Evolutionary conservation across 2,113 vertebrate genomes (phyloP).

Genomic region (Poeciliopsis occidentalis): DNA sequence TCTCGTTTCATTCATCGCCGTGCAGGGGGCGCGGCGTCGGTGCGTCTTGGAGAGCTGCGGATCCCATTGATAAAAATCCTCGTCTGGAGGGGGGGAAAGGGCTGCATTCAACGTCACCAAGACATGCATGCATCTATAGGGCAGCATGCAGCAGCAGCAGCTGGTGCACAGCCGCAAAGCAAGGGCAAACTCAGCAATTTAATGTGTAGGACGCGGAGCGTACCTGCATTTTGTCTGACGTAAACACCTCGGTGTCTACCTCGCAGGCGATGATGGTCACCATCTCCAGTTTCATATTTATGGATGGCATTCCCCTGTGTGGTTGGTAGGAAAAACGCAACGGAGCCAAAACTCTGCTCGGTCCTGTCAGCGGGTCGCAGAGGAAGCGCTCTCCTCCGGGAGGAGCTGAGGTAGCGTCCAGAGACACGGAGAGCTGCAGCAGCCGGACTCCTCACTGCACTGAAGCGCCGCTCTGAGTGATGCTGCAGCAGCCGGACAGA

Average conservation of each 20-base stretch:
- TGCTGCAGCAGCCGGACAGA: slow-evolving; percentile 66
- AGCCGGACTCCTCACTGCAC: slow-evolving; percentile 61
- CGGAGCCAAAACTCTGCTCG: slow-evolving; percentile 28
- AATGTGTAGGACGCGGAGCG: slow-evolving; percentile 5
- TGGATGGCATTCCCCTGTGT: slow-evolving; percentile 82
- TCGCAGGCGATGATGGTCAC: slow-evolving; percentile 85
- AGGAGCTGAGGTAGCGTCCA: slow-evolving; percentile 40
- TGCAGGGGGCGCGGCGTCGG: slow-evolving; percentile 20
- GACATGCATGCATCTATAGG: slow-evolving; percentile 42
- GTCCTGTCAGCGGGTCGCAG: slow-evolving; percentile 1
- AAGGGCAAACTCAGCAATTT: slow-evolving; percentile 1
- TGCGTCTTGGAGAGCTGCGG: slow-evolving; percentile 64
- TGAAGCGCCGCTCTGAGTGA: slow-evolving; percentile 61
- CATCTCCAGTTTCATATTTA: slow-evolving; percentile 87
- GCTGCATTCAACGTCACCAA: slow-evolving; percentile 67
- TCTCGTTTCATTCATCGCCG: slow-evolving; percentile 41
- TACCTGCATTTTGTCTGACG: slow-evolving; percentile 85
- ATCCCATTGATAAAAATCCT: slow-evolving; percentile 81
- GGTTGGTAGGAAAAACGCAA: slow-evolving; percentile 23
- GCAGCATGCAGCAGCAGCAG: slow-evolving; percentile 52
- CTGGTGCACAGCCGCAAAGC: slow-evolving; percentile 25
- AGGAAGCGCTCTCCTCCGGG: slow-evolving; percentile 1
- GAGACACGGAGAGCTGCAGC: slow-evolving; percentile 16
- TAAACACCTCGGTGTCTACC: slow-evolving; percentile 83
- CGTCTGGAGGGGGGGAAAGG: slow-evolving; percentile 7